Evolutionary conservation across 2,888 invertebrate genomes (phyloP).

Genomic region (Operophtera brumata): DNA sequence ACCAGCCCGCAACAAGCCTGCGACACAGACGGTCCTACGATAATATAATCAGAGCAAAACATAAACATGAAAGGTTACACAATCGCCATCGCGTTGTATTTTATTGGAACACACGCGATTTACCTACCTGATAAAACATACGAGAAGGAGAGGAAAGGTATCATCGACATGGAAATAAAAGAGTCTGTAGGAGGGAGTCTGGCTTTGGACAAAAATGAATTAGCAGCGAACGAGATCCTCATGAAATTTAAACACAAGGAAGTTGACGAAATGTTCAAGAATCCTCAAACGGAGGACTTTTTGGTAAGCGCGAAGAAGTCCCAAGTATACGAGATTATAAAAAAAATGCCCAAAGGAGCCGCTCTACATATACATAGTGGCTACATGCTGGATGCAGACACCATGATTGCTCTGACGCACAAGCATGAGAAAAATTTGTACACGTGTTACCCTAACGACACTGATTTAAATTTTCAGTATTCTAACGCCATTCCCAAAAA

Average conservation of each 20-base stretch:
- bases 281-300: conserved; percentile 80
- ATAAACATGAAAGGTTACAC: conserved; percentile 32
- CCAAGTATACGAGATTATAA: conserved; percentile 83
- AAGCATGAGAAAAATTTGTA: conserved; percentile 82
- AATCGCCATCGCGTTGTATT: conserved; percentile 34
- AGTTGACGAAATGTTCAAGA: conserved; percentile 66
- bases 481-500: conserved; percentile 49
- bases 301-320: conserved; percentile 81
- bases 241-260: conserved; percentile 80
- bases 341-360: conserved; percentile 87
- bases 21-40: conserved; percentile 19
- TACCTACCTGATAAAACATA: conserved; percentile 47
- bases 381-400: conserved; percentile 81
- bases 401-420: conserved; percentile 82
- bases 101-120: conserved; percentile 37
- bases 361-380: conserved; percentile 86
- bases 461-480: conserved; percentile 60
- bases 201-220: conserved; percentile 69
- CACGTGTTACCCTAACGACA: conserved; percentile 69
- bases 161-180: conserved; percentile 65
- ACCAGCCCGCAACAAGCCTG: conserved; percentile 9
- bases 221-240: conserved; percentile 76
- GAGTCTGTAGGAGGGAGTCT: conserved; percentile 75
- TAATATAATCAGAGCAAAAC: conserved; percentile 14
- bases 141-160: conserved; percentile 38